These are phyloP conservation scores for Troilus luridus DNA, from an alignment of 2,888 invertebrate species.

Conservation along the genomic window DNA sequence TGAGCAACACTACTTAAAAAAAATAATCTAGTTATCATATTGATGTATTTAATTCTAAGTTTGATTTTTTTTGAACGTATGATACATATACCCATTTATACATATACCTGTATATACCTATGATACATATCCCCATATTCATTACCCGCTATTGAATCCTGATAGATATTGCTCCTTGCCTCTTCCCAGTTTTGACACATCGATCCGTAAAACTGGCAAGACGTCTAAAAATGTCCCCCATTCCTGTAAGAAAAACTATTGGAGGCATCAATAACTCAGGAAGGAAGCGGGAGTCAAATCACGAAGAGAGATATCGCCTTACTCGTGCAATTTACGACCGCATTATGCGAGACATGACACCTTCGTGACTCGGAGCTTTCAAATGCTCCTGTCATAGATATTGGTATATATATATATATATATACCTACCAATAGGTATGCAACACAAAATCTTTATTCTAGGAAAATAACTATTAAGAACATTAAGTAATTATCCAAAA, in stretches of 20 bases:
- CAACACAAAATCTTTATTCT: too few relatives aligned
- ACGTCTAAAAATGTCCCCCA: not conserved
- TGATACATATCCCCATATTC: not conserved
- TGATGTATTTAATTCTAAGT: too few relatives aligned
- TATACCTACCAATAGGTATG: too few relatives aligned
- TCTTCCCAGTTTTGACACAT: not conserved
- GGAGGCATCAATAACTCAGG: not conserved
- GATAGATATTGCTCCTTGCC: not conserved
- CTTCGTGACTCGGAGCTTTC: not conserved
- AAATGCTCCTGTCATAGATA: not conserved
- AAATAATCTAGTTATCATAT: too few relatives aligned
- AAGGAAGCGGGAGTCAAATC: not conserved
- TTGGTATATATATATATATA: too few relatives aligned
- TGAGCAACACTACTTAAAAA: too few relatives aligned
- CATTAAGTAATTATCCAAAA: too few relatives aligned
- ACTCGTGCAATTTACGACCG: not conserved
- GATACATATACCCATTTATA: too few relatives aligned
- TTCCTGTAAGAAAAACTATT: not conserved
- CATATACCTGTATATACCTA: too few relatives aligned
- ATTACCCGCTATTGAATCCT: not conserved
- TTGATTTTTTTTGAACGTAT: too few relatives aligned
- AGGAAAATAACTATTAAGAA: too few relatives aligned
- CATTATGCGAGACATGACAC: not conserved
- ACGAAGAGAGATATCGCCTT: not conserved
- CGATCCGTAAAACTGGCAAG: not conserved